Conservation (phyloP, 2,888 invertebrate species). For the Slavum lentiscoides region DNA sequence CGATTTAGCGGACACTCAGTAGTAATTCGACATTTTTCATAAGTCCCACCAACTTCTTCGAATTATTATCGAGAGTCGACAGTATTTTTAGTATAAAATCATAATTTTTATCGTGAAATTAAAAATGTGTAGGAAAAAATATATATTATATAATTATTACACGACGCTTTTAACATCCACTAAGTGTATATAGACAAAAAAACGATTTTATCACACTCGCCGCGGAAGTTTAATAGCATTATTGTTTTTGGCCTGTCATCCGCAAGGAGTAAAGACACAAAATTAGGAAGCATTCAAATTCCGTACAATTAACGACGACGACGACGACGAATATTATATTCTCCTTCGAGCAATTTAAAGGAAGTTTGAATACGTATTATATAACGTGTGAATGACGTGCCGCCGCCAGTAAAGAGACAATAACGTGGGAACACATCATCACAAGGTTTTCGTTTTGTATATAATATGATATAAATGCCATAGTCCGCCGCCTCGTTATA, state of each 20-base stretch:
- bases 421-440: not conserved
- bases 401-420: not conserved
- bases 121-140: no score
- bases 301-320: slow-evolving; percentile 21
- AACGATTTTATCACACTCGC: not conserved
- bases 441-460: not conserved
- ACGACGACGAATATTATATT: not conserved
- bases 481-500: no score
- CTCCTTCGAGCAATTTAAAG: slow-evolving; percentile 8
- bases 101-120: no score
- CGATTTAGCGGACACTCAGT: no score
- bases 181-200: not conserved
- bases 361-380: slow-evolving; percentile 26
- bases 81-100: no score
- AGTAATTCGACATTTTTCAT: no score
- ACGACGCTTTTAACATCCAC: no score
- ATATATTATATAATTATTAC: no score
- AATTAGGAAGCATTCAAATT: slow-evolving; percentile 28
- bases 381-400: slow-evolving; percentile 26
- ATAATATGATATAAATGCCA: not conserved
- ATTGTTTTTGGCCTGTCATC: slow-evolving; percentile 17
- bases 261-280: slow-evolving; percentile 19
- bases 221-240: not conserved
- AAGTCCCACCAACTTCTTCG: no score
- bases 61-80: no score